phyloP scores from a whole-genome alignment of 2,888 invertebrate genomes.

The Tachina grossa region DNA sequence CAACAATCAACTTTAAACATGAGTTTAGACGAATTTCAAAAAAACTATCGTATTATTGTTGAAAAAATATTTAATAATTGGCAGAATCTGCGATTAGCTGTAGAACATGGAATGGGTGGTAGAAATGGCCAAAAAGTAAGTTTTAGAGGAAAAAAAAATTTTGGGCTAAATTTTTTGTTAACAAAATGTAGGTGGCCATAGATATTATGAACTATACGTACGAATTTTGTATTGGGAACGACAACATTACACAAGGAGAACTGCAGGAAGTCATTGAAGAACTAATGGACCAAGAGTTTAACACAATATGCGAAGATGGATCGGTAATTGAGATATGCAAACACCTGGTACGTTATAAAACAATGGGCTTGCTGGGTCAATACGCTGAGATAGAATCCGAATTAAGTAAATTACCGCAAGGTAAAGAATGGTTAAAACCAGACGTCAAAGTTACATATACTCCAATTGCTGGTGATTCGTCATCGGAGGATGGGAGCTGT shows the following conservation, averaged over 20 bases:
- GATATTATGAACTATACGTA: conserved; percentile 87
- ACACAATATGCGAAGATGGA: conserved; percentile 88
- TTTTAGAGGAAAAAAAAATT: not conserved
- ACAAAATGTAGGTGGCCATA: conserved; percentile 85
- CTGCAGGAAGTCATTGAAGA: conserved; percentile 87
- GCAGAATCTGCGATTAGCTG: conserved; percentile 88
- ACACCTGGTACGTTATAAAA: conserved; percentile 84
- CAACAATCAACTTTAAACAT: conserved; percentile 36
- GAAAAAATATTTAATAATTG: conserved; percentile 88
- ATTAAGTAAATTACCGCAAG: conserved; percentile 85
- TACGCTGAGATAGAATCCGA: conserved; percentile 85
- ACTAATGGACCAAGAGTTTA: conserved; percentile 89
- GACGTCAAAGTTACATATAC: conserved; percentile 83
- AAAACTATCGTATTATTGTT: conserved; percentile 85
- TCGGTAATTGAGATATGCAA: conserved; percentile 87
- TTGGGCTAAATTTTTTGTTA: not conserved
- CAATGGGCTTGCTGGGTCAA: conserved; percentile 84
- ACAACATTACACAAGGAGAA: conserved; percentile 85
- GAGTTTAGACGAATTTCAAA: conserved; percentile 75
- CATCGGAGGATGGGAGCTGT: conserved; percentile 80
- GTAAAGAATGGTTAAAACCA: conserved; percentile 85
- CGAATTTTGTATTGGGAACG: conserved; percentile 86
- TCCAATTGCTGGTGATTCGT: conserved; percentile 77
- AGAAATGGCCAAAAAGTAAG: conserved; percentile 87
- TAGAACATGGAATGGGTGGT: conserved; percentile 89